Conservation (phyloP, 2,113 vertebrate genomes). For the Shinisaurus crocodilurus region DNA sequence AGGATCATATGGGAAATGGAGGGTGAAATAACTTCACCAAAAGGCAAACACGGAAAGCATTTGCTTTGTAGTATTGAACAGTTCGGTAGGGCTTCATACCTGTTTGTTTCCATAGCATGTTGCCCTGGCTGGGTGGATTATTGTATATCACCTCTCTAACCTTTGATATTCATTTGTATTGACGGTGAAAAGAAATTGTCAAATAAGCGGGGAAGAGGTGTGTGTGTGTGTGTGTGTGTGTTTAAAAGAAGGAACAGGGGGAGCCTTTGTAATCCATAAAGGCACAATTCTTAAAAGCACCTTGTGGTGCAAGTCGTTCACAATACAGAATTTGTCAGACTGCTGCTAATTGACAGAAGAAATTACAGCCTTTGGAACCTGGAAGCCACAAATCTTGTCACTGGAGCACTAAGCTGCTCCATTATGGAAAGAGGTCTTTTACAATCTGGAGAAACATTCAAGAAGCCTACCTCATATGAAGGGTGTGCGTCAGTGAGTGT, state of each 20-base stretch:
- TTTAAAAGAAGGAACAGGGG: not conserved
- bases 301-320: constrained; percentile 45
- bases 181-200: constrained; percentile 65
- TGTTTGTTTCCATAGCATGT: constrained; percentile 58
- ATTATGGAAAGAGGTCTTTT: constrained; percentile 60
- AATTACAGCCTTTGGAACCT: constrained; percentile 62
- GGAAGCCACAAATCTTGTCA: constrained; percentile 67
- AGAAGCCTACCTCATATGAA: constrained; percentile 28
- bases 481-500: constrained; percentile 12
- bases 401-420: constrained; percentile 50
- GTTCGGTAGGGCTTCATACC: constrained; percentile 55
- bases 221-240: not conserved
- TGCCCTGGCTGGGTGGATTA: constrained; percentile 64
- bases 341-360: constrained; percentile 70
- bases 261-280: constrained; percentile 55
- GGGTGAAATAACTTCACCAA: constrained; percentile 63
- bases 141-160: constrained; percentile 66
- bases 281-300: constrained; percentile 49
- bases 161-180: constrained; percentile 72
- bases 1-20: constrained; percentile 50
- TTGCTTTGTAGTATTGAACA: constrained; percentile 51
- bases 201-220: constrained; percentile 44
- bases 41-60: constrained; percentile 41
- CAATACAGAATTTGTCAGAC: constrained; percentile 59
- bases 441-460: constrained; percentile 53